Percentiles rank a stretch among this genome's conserved stretches.
phyloP scores from a whole-genome alignment of 2,888 invertebrate genomes.

The Drosophila paranaensis region DNA sequence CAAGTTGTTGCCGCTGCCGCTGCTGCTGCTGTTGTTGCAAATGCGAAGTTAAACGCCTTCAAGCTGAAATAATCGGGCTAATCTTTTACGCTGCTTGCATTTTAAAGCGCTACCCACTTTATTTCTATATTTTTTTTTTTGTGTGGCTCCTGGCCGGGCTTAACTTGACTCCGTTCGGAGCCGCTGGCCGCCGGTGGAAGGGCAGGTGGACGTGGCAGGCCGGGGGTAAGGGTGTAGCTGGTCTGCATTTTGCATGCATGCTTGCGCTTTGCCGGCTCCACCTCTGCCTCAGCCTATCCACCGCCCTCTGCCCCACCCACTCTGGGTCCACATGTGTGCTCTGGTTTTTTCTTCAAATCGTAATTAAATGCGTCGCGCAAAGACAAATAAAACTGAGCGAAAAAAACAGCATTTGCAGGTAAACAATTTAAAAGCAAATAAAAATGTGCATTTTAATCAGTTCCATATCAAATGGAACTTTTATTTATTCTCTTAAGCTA shows the following conservation, averaged over 20 bases:
- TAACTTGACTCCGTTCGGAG: not conserved
- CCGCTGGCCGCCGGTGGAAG: not conserved
- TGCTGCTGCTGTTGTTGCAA: constrained; percentile 37
- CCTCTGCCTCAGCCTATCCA: not conserved
- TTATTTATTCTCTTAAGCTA: not conserved
- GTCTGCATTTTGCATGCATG: constrained; percentile 66
- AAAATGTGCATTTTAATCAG: constrained; percentile 52
- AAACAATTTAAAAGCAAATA: constrained; percentile 59
- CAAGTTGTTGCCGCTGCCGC: constrained; percentile 3
- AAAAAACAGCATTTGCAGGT: constrained; percentile 27
- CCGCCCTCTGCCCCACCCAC: not conserved
- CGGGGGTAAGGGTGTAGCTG: constrained; percentile 2
- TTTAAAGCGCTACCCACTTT: constrained; percentile 68
- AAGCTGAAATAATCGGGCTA: constrained; percentile 75
- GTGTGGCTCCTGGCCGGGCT: not conserved
- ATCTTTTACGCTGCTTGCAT: constrained; percentile 84
- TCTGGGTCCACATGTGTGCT: constrained; percentile 5
- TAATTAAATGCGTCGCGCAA: constrained; percentile 54
- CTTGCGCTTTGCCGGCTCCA: constrained; percentile 25
- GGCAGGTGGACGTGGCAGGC: not conserved
- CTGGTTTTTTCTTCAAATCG: constrained; percentile 46
- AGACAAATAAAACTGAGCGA: constrained; percentile 32
- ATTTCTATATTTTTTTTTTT: constrained; percentile 1
- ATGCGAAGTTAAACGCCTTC: constrained; percentile 63
- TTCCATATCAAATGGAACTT: constrained; percentile 15